Evolutionary conservation across 2,113 vertebrate species (phyloP), one percentile per base, ranked within the genome.

Genomic region (Lophius piscatorius): DNA sequence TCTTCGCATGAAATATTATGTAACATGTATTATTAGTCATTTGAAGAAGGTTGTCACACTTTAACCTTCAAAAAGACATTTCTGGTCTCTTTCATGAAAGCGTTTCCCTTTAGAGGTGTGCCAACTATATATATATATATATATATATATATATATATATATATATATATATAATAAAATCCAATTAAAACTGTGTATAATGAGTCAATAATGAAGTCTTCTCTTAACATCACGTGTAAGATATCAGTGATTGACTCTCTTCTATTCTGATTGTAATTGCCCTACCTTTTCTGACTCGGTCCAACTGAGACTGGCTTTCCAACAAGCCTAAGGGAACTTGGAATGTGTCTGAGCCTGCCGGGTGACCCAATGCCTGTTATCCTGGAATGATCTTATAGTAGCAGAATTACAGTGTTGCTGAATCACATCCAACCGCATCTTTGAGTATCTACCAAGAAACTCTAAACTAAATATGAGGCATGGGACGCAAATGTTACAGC

Each of bases 1-100:
- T 61, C 56, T 58, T 40, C 34, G 42, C 39, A 66, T 33, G 5
- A 57, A 44, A 55, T 51, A 11, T 20, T 24, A 33, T 21, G 10
- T 2, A 23, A 49, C 34, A 23, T n/a, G 5, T 10, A 17, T 17
- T 39, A 14, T 8, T 39, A 6, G 23, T n/a, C n/a, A n/a, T n/a
- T n/a, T n/a, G n/a, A n/a, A n/a, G n/a, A n/a, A n/a, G n/a, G n/a
- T n/a, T n/a, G n/a, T n/a, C n/a, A n/a, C n/a, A n/a, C n/a, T n/a
- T n/a, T 2, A 13, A 36, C 35, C 29, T 31, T 31, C 29, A 54
- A 62, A 36, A 36, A 22, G 26, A 20, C 18, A 52, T 23, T 56
- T 10, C 7, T 59, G 14, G 16, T 12, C 8, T 51, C 5, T 5
- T 10, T 44, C 4, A 39, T 35, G 16, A 60, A 54, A 45, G 3